A percentile compares a stretch with the other conserved stretches of the same genome.
phyloP scores from a whole-genome alignment of 2,113 vertebrate genomes.

The Ascaphus truei region DNA sequence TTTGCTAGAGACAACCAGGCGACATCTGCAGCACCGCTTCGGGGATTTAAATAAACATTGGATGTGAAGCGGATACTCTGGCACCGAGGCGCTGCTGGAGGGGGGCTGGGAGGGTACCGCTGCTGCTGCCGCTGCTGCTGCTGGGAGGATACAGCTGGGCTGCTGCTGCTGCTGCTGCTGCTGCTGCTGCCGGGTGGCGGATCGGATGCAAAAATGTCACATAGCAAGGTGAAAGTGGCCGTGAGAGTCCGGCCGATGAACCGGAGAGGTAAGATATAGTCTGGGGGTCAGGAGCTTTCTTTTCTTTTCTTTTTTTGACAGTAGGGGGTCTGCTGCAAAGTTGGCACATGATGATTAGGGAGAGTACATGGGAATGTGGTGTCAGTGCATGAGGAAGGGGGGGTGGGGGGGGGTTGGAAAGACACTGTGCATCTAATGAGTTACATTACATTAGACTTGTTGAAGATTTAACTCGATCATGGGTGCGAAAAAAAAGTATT shows the following conservation, averaged over 20 bases:
- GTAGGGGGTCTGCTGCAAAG: background rate
- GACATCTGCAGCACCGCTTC: background rate
- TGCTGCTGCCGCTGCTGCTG: no score
- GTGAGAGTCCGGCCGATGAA: constrained; percentile 96
- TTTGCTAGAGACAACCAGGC: background rate
- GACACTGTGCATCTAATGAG: no score
- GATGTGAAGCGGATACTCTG: background rate
- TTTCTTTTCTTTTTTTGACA: background rate
- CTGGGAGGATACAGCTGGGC: background rate
- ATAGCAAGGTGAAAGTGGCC: constrained; percentile 94
- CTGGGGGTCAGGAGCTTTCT: background rate
- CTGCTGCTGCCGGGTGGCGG: no score
- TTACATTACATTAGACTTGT: no score
- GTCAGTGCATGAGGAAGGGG: no score
- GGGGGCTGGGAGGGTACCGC: background rate
- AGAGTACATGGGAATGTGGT: no score
- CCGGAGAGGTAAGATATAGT: constrained; percentile 84
- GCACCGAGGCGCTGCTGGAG: background rate
- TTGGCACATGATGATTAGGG: no score
- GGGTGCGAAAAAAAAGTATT: no score
- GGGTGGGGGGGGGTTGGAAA: no score
- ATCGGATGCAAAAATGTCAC: constrained; percentile 80
- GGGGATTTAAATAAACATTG: background rate
- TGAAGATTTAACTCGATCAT: no score
- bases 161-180: background rate